Evolutionary conservation across 2,113 vertebrate species (phyloP).

Genomic region (Mormyrus iriodes): DNA sequence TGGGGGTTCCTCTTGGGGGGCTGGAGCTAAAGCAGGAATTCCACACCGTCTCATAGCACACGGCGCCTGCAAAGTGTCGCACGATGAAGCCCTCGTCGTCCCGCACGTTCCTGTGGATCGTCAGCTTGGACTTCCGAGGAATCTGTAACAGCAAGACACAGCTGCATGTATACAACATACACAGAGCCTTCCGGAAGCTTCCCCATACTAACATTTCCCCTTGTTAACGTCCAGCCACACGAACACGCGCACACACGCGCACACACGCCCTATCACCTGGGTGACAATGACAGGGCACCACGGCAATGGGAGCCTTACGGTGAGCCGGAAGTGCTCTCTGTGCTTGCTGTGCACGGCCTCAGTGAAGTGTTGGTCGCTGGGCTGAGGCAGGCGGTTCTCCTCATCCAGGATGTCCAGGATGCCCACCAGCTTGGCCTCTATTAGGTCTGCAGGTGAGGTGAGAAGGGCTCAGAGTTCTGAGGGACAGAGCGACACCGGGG

Average conservation of each 20-base stretch:
- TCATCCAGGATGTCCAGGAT: conserved; percentile 96
- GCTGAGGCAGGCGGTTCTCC: conserved; percentile 93
- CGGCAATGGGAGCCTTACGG: conserved; percentile 57
- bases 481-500: neutral
- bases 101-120: conserved; percentile 89
- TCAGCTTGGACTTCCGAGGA: conserved; percentile 91
- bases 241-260: neutral
- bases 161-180: neutral
- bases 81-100: conserved; percentile 96
- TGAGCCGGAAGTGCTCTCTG: conserved; percentile 91
- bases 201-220: neutral
- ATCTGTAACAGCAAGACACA: conserved; percentile 59
- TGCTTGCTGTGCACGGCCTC: conserved; percentile 87
- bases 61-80: conserved; percentile 93
- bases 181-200: no score
- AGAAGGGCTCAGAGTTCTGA: neutral
- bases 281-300: neutral
- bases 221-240: neutral
- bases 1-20: neutral
- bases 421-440: conserved; percentile 87
- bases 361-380: conserved; percentile 94
- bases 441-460: conserved; percentile 71
- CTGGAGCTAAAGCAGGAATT: neutral
- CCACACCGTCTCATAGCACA: conserved; percentile 92
- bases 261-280: neutral